Base-by-base conservation (phyloP, 1,140 invertebrate genomes). In the Linepithema humile region DNA sequence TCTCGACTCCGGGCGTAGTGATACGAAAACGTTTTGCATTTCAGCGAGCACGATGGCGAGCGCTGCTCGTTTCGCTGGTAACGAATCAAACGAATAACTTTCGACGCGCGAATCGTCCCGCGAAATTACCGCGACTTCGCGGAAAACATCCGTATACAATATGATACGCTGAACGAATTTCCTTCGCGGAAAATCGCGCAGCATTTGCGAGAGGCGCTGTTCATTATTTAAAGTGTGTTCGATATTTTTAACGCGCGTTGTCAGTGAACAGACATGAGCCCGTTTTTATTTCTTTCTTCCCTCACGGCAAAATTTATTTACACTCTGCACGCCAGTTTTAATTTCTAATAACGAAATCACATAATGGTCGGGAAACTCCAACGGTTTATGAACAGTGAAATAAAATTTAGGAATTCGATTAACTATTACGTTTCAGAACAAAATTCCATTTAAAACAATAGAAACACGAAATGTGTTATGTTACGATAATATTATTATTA, bases 21-120 rank as follows among this genome's bases (percentile, higher is more conserved):
- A 91, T 91, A 91, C 88, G 89, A 90, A 91, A 91, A 89, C 88
- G 89, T 87, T 89, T 89, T 90, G 89, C 88, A 90, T 91, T 91
- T 91, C 88, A 89, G 90, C 89, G 88, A 83, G 64, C 88, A 87
- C 85, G 85, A 89, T 89, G 88, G 86, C 82, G 87, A 60, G 45
- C 65, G 73, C 38, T 48, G 80, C 85, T 84, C 85, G 89, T 90
- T 90, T 82, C 87, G 85, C 53, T 67, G 87, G 87, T 90, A 90
- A 90, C 89, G 85, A 90, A 87, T 90, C 90, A 83, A 90, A 89
- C 85, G 87, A 89, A 90, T 85, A 90, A 90, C 85, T 90, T 90
- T 90, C 83, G 87, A 90, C 88, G 87, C 84, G 88, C 77, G 87
- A 88, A 90, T 88, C 87, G 89, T 84, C 78, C 80, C 84, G 69